These are phyloP conservation scores for Sesamia inferens DNA, from an alignment of 2,888 invertebrate genomes.

Conservation along the genomic window DNA sequence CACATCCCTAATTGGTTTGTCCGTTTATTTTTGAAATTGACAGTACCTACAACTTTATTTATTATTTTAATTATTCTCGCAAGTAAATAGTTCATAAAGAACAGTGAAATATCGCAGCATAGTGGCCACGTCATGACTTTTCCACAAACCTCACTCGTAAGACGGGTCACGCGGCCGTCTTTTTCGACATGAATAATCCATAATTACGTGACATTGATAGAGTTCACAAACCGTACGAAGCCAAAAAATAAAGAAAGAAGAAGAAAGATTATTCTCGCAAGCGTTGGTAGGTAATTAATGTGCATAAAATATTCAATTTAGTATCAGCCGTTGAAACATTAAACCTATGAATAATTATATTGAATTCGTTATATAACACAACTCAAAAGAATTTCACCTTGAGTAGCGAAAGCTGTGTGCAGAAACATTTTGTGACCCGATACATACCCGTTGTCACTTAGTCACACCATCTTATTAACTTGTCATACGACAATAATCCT, in stretches of 20 bases:
- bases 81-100: too few species aligned
- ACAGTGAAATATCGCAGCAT: too few species aligned
- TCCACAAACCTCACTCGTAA: too few species aligned
- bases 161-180: too few species aligned
- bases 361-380: slow-evolving; percentile 49
- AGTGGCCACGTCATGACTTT: too few species aligned
- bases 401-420: slow-evolving; percentile 77
- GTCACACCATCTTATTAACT: slow-evolving; percentile 27
- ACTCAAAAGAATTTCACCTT: slow-evolving; percentile 80
- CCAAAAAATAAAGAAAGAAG: too few species aligned
- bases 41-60: neutral
- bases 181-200: too few species aligned
- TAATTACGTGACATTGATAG: too few species aligned
- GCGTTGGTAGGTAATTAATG: slow-evolving; percentile 7
- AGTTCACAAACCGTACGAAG: too few species aligned
- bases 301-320: slow-evolving; percentile 56
- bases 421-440: slow-evolving; percentile 57
- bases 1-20: neutral
- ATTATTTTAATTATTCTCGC: slow-evolving; percentile 9
- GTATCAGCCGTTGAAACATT: slow-evolving; percentile 37
- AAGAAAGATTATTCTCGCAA: too few species aligned
- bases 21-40: neutral
- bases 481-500: slow-evolving; percentile 32
- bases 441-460: slow-evolving; percentile 31
- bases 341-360: slow-evolving; percentile 41